phyloP scores from a whole-genome alignment of 2,888 invertebrate species.

The Argyra leucocephala region DNA sequence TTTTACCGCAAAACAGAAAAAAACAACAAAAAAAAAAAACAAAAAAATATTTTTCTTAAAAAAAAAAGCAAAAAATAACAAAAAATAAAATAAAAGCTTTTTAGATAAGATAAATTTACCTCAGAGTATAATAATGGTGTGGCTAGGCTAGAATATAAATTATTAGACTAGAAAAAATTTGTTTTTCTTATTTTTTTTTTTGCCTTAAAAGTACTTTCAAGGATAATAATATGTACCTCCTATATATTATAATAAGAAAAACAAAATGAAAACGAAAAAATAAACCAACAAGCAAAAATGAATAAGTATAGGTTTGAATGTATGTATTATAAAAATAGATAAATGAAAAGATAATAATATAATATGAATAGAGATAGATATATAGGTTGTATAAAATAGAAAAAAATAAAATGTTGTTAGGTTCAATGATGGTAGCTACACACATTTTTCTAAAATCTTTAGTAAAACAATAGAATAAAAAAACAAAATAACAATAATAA shows the following conservation, averaged over 20 bases:
- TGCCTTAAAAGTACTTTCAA: neutral
- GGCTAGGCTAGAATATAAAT: constrained; percentile 6
- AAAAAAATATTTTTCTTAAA: neutral
- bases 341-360: too few species aligned
- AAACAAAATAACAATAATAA: too few species aligned
- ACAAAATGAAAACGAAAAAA: neutral
- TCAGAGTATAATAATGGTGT: neutral
- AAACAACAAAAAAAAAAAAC: too few species aligned
- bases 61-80: neutral
- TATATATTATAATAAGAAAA: neutral
- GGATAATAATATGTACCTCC: neutral
- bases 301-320: neutral
- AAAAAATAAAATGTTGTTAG: neutral
- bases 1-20: too few species aligned
- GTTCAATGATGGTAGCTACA: neutral
- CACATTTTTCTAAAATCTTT: too few species aligned
- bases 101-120: constrained; percentile 6
- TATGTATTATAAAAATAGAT: too few species aligned
- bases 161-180: neutral
- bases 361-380: neutral
- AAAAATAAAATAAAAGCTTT: neutral
- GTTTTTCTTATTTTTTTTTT: neutral
- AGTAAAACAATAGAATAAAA: too few species aligned
- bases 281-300: neutral
- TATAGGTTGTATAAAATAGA: neutral